Evolutionary conservation across 2,888 invertebrate genomes (phyloP), one percentile per base, ranked within the genome.

Genomic region (Noctua comes): DNA sequence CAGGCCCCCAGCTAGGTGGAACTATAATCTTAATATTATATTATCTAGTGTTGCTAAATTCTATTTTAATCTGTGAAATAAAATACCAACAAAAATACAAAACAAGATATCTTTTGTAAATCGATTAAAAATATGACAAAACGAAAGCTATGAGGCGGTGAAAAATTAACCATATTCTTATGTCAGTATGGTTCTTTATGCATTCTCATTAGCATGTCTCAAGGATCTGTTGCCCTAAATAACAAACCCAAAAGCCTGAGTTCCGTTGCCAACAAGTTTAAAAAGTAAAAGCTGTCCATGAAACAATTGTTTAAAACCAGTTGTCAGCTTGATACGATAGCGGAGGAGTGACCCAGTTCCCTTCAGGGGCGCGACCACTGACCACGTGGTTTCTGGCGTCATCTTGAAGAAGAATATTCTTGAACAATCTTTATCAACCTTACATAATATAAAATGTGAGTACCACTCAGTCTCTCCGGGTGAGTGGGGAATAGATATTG

Each of bases 271-370:
- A 40, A 68, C 65, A 40, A 31, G 24, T 54, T 65, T 59, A 31
- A 57, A 73, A 77, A 85, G 74, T 75, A 85, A 84, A 82, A 84
- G 46, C 43, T 72, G 69, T 31, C n/a, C 36, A 48, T 68, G 68
- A 76, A 76, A 72, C 59, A 76, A 82, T 79, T 78, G 64, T 68
- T 77, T n/a, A 27, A 72, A 77, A 69, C 73, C 73, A 84, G 51
- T 73, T 21, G 51, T 46, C 62, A 31, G 64, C 27, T 31, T 59
- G 69, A 76, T 68, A 31, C 54, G 82, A 82, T 79, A 79, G 31
- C 57, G 43, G 51, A 62, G 43, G 18, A 74, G 43, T 84, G 85
- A 82, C 85, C 82, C 70, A 87, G 68, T 77, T 85, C 64, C 36
- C 75, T 78, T 82, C 80, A 87, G 77, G 77, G 79, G 65, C 86